phyloP scores from a whole-genome alignment of 2,113 vertebrate genomes.

The Lasiurus borealis region DNA sequence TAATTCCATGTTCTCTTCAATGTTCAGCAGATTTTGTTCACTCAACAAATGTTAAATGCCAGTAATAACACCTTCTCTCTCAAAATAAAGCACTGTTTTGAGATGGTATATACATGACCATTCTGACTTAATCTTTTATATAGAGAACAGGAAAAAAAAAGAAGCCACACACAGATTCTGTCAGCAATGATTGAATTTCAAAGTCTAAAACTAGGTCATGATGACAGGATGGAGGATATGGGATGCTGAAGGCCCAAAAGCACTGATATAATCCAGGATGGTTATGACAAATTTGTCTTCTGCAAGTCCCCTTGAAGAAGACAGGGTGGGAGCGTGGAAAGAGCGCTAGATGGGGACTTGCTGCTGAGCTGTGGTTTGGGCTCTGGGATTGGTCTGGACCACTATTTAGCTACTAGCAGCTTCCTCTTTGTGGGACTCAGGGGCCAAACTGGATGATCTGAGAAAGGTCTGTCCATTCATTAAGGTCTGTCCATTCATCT shows the following conservation, averaged over 20 bases:
- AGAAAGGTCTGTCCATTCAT: neutral
- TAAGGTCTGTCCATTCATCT: neutral
- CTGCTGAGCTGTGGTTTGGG: accelerated
- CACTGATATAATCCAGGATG: neutral
- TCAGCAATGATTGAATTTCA: constrained; percentile 57
- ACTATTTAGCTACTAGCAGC: neutral
- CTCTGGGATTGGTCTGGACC: neutral
- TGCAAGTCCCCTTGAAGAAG: neutral
- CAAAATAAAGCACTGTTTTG: constrained; percentile 78
- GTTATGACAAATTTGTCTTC: neutral
- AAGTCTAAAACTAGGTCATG: constrained; percentile 76
- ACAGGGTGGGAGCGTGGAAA: neutral
- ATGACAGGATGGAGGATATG: constrained; percentile 5
- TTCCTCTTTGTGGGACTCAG: neutral
- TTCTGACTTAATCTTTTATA: constrained; percentile 77
- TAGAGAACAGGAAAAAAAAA: constrained; percentile 23
- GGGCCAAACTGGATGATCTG: neutral
- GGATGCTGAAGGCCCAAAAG: neutral
- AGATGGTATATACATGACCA: constrained; percentile 65
- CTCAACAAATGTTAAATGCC: constrained; percentile 80
- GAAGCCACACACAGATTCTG: constrained; percentile 64
- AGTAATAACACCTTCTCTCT: constrained; percentile 76
- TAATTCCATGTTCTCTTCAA: constrained; percentile 66
- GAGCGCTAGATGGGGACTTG: accelerated
- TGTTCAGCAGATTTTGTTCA: constrained; percentile 79